A percentile compares a stretch with the other conserved stretches of the same genome.
Conservation (phyloP, 30 jellyfish, hydroid and myxozoan species). For the Mastigias papua region DNA sequence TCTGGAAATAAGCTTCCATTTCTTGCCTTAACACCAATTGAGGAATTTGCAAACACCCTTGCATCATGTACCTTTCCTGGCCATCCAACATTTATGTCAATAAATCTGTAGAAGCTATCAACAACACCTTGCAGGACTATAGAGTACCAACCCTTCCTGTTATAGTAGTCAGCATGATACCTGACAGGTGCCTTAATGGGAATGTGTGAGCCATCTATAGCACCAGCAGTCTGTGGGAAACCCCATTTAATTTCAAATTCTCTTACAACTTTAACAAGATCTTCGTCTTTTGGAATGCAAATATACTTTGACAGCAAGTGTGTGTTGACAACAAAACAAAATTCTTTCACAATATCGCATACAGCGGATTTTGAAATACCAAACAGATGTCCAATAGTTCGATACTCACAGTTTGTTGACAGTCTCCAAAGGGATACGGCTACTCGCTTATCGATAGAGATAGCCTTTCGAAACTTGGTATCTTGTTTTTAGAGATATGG, state of each 20-base stretch:
- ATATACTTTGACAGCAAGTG: conserved; percentile 11
- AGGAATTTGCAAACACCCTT: conserved; percentile 57
- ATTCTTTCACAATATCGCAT: conserved; percentile 29
- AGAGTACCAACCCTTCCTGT: conserved; percentile 58
- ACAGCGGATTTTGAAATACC: conserved; percentile 54
- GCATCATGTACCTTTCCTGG: conserved; percentile 69
- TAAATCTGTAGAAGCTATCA: conserved; percentile 39
- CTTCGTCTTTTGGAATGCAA: conserved; percentile 32
- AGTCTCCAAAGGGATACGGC: conserved; percentile 46
- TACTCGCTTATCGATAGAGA: conserved; percentile 23
- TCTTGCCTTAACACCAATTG: conserved; percentile 42
- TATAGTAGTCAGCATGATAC: conserved; percentile 56
- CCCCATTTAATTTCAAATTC: conserved; percentile 40
- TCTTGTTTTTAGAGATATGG: conserved; percentile 25
- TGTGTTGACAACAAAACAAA: conserved; percentile 30
- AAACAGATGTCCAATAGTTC: conserved; percentile 48
- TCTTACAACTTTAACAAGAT: conserved; percentile 26
- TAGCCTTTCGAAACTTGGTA: conserved; percentile 12
- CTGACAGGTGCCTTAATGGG: conserved; percentile 61
- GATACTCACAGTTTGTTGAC: conserved; percentile 41
- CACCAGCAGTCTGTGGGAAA: conserved; percentile 47
- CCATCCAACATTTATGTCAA: conserved; percentile 62
- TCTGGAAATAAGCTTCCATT: conserved; percentile 1
- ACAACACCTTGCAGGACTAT: conserved; percentile 47
- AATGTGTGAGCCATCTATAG: conserved; percentile 68